Base-by-base conservation (phyloP, 23 tunicate species). In the Diplosoma virens region DNA sequence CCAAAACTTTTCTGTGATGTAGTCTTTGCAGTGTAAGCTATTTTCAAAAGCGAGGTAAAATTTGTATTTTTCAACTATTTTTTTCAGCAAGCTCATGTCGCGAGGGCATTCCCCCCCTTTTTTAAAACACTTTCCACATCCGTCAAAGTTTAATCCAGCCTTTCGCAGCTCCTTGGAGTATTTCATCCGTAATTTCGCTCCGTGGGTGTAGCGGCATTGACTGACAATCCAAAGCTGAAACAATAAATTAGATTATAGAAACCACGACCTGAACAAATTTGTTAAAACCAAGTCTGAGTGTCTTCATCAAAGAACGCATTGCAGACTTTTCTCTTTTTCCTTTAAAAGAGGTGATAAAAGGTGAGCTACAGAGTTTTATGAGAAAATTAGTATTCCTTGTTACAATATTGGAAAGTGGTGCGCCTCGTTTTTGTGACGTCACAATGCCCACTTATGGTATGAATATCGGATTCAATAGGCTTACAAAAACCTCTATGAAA, bases 1-100 rank as follows among this genome's bases (percentile, higher is more conserved):
- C 61, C 78, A 48, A 72, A 72, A 72, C 61, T 72, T 72, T 48
- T 72, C 78, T 14, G 78, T 72, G 61, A 48, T 26, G 61, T 72
- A 72, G 30, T 72, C 78, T 27, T 27, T 72, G 33, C 78, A 48
- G 27, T 72, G 61, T 2, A 48, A 37, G 6, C 33, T 6, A 54
- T 68, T 68, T 26, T 68, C 75, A 68, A 68, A 68, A 21, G 75
- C 75, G 14, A 68, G 30, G 22, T 33, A 68, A 35, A 68, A 68
- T 36, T 68, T 68, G 53, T 68, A 68, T 14, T 16, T 68, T 68
- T 26, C 26, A 4, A 68, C 37, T 6, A 22, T 34, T 3, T 36
- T 7, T 4, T 35, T 5, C 30, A 21, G 20, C 28, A 16, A 9
- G 4, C 21, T 6, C 6, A 2, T 3, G 3, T 53, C 9, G 6